These are phyloP conservation scores for Nemotelus pantherinus DNA, from an alignment of 2,888 invertebrate species.

Conservation along the genomic window DNA sequence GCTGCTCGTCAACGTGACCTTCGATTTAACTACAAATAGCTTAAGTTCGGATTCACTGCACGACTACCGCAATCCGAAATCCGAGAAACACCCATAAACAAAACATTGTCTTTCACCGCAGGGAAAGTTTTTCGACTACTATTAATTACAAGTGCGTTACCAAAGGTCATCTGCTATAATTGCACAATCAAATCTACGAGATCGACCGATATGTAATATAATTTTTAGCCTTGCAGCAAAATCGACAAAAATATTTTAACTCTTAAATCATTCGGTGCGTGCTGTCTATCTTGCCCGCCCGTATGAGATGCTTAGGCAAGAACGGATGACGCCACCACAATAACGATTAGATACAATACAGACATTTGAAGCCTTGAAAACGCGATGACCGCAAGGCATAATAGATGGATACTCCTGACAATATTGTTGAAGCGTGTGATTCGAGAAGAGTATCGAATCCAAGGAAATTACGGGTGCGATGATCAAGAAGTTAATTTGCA, in stretches of 20 bases:
- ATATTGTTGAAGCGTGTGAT: background rate
- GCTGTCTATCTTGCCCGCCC: too few relatives aligned
- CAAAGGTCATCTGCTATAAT: slow-evolving; percentile 18
- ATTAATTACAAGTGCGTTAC: slow-evolving; percentile 19
- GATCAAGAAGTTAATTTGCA: too few relatives aligned
- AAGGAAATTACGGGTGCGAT: background rate
- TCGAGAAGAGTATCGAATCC: slow-evolving; percentile 16
- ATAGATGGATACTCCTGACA: background rate
- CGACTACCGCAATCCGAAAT: too few relatives aligned
- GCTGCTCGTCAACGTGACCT: too few relatives aligned
- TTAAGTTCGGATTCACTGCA: too few relatives aligned
- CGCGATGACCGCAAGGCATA: slow-evolving; percentile 13
- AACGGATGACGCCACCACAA: too few relatives aligned
- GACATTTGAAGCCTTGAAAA: slow-evolving; percentile 15
- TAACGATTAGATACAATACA: too few relatives aligned
- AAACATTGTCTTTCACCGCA: slow-evolving; percentile 1
- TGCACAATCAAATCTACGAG: slow-evolving; percentile 5
- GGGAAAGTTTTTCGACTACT: slow-evolving; percentile 5
- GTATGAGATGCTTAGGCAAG: too few relatives aligned
- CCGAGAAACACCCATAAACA: background rate
- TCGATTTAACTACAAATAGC: too few relatives aligned
- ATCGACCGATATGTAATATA: slow-evolving; percentile 13
- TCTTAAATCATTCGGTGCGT: too few relatives aligned
- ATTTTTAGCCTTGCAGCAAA: slow-evolving; percentile 16
- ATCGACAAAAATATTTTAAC: background rate